phyloP scores from a whole-genome alignment of 2,888 invertebrate genomes.

The Gari tellinella region DNA sequence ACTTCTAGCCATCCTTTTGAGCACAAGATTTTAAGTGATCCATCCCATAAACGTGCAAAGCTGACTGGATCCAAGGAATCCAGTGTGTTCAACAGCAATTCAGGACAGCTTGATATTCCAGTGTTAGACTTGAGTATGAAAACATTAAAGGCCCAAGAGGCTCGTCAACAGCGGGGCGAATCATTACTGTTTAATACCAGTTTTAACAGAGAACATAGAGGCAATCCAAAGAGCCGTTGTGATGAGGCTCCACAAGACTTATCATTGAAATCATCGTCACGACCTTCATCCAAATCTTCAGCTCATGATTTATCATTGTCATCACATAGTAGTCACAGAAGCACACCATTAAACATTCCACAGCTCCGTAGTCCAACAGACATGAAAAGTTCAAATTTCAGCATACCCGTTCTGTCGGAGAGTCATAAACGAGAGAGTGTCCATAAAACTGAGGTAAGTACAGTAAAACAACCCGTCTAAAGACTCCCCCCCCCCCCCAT shows the following conservation, averaged over 20 bases:
- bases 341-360: slow-evolving; percentile 54
- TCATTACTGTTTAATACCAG: slow-evolving; percentile 55
- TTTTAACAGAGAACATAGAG: slow-evolving; percentile 42
- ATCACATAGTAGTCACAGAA: slow-evolving; percentile 27
- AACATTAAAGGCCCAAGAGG: slow-evolving; percentile 64
- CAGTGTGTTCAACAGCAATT: slow-evolving; percentile 7
- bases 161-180: slow-evolving; percentile 51
- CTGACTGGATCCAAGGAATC: slow-evolving; percentile 31
- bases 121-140: slow-evolving; percentile 75
- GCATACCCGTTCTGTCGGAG: slow-evolving; percentile 3
- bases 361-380: too few relatives aligned
- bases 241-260: slow-evolving; percentile 55
- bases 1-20: neutral
- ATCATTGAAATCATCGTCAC: slow-evolving; percentile 35
- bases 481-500: too few relatives aligned
- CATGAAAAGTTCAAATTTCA: neutral
- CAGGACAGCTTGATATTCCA: slow-evolving; percentile 38
- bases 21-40: slow-evolving; percentile 8
- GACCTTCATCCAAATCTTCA: slow-evolving; percentile 4
- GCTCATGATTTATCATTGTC: neutral
- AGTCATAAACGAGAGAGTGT: slow-evolving; percentile 6
- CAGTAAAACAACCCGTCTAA: too few relatives aligned
- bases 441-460: slow-evolving; percentile 31
- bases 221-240: slow-evolving; percentile 11
- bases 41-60: slow-evolving; percentile 62